Conservation (phyloP, 2,113 vertebrate species). For the Mirza zaza region DNA sequence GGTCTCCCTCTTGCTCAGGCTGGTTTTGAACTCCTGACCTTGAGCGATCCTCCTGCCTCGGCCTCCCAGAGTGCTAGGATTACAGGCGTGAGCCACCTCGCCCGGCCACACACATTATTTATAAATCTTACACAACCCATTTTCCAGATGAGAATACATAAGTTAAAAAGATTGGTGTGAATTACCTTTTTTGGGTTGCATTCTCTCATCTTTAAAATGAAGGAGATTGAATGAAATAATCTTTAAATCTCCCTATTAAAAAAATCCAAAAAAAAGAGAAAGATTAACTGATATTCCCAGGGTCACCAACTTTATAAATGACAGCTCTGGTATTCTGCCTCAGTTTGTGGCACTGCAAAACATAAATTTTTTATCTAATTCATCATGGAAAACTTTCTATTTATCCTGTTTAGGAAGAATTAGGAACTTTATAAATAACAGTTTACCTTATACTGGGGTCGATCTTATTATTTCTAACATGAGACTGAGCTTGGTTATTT, state of each 20-base stretch:
- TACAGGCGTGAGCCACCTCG: no score
- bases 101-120: background rate
- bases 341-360: background rate
- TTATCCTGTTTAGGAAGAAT: background rate
- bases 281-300: background rate
- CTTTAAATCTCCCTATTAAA: no score
- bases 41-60: no score
- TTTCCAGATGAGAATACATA: conserved; percentile 29
- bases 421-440: background rate
- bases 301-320: background rate
- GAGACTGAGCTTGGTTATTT: conserved; percentile 4
- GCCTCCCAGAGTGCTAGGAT: no score
- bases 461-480: background rate
- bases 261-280: background rate
- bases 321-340: background rate
- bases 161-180: background rate
- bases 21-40: no score
- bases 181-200: no score
- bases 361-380: background rate
- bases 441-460: background rate
- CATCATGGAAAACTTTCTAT: background rate
- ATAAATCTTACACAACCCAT: background rate
- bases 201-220: no score
- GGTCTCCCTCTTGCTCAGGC: no score
- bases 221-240: no score